Evolutionary conservation across 2,888 invertebrate species (phyloP), one percentile per base, ranked within the genome.

Genomic region (Agrenia bidenticulata): DNA sequence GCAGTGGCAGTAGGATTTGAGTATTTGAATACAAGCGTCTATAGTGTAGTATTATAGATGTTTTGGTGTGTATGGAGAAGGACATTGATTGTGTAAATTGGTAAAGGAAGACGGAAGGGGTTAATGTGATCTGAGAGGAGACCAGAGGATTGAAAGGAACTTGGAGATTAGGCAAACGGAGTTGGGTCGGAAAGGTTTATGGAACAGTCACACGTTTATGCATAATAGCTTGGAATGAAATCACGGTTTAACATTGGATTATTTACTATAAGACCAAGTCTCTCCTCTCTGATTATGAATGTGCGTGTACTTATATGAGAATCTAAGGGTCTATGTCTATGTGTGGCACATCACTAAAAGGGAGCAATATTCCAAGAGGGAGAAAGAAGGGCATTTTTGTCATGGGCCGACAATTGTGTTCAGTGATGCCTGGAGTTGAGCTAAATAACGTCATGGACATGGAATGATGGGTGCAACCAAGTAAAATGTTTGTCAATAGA

Each of bases 401-500:
- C 69, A 60, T 63, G 63, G 66, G 59, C 60, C 53, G 56, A 63
- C 67, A 67, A 72, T 67, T 67, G 67, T 71, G 67, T 73, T 70
- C 70, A 71, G 66, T 73, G 67, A 73, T 63, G 71, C 69, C 61
- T 54, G 61, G 61, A 61, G 61, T 61, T 61, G 59, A 64, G 65
- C 69, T 37, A 68, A 72, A 70, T 66, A 64, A 70, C 69, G 73
- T 71, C 71, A 73, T 66, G 50, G 21, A 55, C 19, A 23, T 58
- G 76, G 76, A 73, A 70, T 73, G 76, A 76, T 74, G 74, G 73
- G 73, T 74, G 70, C 71, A 71, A 73, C 73, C 72, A 72, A 76
- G 70, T 76, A 73, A 76, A 76, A 76, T 76, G 73, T 76, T 76
- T 76, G 76, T 76, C 76, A 76, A 76, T 76, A 74, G 76, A 76